Base-by-base conservation (phyloP, 2,797 vertebrate species). In the Amblyraja radiata region DNA sequence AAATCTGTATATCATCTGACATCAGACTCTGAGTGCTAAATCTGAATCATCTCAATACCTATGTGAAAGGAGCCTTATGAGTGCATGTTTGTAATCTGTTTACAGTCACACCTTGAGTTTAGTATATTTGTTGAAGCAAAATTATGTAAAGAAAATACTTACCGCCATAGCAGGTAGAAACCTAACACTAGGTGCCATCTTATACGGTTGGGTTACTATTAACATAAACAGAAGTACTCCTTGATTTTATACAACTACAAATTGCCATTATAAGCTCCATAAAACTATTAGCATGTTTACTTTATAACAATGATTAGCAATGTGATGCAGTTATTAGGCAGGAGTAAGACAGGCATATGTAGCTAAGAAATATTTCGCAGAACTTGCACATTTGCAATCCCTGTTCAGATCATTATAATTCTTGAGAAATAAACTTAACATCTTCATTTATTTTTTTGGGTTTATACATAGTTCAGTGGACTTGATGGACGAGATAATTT, bases 401-500 rank as follows among this genome's bases (percentile, higher is more conserved):
- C 8, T 74, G 9, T 54, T 36, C 1, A 46, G 0, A 11, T 54
- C 3, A 91, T 65, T 46, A n/a, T 58, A 32, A 25, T 10, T 91
- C 63, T 65, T 93, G 0, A 63, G 58, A 63, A 10, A 74, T 83
- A 28, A 77, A 86, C 65, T 18, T 8, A 21, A n/a, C 5, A 65
- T 83, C 46, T 93, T 93, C 25, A 74, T 7, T 61, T 68, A 25
- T 32, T 93, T 61, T 18, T 90, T 10, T n/a, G 93, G 88, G 63
- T 93, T 93, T 90, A 28, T 14, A 6, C 74, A 9, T 78, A 98
- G 98, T 93, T 96, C 88, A 97, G 96, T 93, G 95, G 96, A 77
- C 95, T 98, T 25, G 98, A 98, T 54, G 95, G 96, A 61, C 96
- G 98, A 94, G 97, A 97, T 93, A 95, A 95, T 93, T 95, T 99